These are phyloP conservation scores for Pantherophis alleghaniensis DNA, from an alignment of 2,797 vertebrate genomes.

Conservation along the genomic window DNA sequence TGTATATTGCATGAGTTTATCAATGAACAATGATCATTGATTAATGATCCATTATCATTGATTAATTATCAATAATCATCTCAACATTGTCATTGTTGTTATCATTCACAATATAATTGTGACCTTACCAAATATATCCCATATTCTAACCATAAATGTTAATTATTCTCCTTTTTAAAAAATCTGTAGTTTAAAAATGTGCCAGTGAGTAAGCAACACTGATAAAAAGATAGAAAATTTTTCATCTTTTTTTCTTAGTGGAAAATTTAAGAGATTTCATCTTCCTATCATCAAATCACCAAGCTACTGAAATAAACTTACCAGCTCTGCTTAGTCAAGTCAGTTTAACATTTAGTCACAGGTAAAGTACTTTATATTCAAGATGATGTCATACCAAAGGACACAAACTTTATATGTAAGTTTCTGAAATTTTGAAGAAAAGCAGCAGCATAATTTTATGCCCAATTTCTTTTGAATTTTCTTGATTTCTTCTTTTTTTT, in stretches of 20 bases:
- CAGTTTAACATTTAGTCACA: conserved; percentile 58
- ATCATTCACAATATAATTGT: background rate
- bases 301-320: conserved; percentile 56
- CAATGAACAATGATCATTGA: background rate
- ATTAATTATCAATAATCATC: background rate
- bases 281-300: conserved; percentile 55
- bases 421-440: conserved; percentile 12
- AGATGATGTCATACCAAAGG: conserved; percentile 53
- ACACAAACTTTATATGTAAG: conserved; percentile 39
- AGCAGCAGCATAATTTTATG: background rate
- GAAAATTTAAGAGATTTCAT: conserved; percentile 52
- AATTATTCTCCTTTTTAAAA: background rate
- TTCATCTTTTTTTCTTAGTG: conserved; percentile 56
- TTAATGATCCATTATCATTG: background rate
- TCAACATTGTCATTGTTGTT: background rate
- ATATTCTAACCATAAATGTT: background rate
- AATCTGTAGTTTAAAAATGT: background rate
- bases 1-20: background rate
- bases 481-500: background rate
- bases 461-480: background rate
- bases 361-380: conserved; percentile 45
- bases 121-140: background rate
- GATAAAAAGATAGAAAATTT: conserved; percentile 48
- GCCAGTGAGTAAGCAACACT: conserved; percentile 13
- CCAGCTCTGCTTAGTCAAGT: conserved; percentile 49